Evolutionary conservation across 2,888 invertebrate genomes (phyloP).

Genomic region (Tridacna crocea): DNA sequence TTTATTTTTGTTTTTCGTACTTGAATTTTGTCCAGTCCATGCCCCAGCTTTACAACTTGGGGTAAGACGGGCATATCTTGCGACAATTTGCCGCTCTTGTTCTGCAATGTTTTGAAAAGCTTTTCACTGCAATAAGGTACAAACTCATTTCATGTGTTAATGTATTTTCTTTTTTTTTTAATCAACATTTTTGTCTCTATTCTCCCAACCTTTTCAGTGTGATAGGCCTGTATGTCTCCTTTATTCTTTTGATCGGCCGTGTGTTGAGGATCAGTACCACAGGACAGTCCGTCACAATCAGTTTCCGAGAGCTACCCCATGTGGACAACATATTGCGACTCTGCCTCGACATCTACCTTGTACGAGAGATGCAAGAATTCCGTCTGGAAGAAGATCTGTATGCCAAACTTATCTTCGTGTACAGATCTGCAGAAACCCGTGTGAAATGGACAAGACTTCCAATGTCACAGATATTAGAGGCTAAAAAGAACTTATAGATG

Average conservation of each 20-base stretch:
- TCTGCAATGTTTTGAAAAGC: no score
- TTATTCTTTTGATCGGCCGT: conserved; percentile 97
- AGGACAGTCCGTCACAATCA: conserved; percentile 93
- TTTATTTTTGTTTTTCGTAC: no score
- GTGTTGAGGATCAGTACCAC: conserved; percentile 93
- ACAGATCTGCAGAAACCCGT: conserved; percentile 97
- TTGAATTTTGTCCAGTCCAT: no score
- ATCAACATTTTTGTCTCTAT: background rate
- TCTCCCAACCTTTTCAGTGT: conserved; percentile 86
- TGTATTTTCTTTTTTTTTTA: no score
- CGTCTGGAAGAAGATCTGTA: conserved; percentile 98
- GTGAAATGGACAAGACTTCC: conserved; percentile 88
- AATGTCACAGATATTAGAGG: conserved; percentile 60
- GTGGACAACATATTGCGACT: conserved; percentile 87
- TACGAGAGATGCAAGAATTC: conserved; percentile 96
- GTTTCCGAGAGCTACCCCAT: conserved; percentile 87
- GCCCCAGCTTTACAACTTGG: no score
- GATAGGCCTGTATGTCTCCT: conserved; percentile 97
- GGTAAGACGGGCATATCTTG: no score
- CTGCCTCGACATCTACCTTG: conserved; percentile 88
- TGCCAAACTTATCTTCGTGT: conserved; percentile 98
- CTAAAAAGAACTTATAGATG: conserved; percentile 64
- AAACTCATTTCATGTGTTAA: no score
- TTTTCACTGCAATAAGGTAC: no score
- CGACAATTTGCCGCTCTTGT: no score